Evolutionary conservation across 30 jellyfish, hydroid and myxozoan species (phyloP).

Genomic region (Cassiopea andromeda): DNA sequence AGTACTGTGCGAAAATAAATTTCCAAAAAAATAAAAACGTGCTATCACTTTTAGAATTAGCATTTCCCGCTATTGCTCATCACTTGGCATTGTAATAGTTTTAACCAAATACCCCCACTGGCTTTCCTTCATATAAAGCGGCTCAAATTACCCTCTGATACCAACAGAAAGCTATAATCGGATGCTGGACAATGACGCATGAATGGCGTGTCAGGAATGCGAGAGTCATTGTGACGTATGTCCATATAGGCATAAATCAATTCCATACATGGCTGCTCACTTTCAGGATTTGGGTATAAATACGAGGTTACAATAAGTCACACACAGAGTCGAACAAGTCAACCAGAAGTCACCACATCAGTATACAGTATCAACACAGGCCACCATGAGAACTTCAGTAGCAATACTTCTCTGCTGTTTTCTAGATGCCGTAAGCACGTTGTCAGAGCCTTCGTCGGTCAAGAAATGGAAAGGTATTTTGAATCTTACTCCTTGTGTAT

Average conservation of each 20-base stretch:
- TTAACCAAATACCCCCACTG: too few species aligned
- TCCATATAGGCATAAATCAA: constrained; percentile 5
- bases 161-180: not conserved
- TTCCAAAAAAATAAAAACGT: too few species aligned
- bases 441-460: not conserved
- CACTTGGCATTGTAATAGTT: too few species aligned
- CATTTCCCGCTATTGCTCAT: too few species aligned
- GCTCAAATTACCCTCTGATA: not conserved
- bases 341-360: not conserved
- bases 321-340: not conserved
- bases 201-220: constrained; percentile 5
- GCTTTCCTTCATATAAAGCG: not conserved
- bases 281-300: not conserved
- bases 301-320: not conserved
- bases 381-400: not conserved
- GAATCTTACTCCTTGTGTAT: not conserved
- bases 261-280: not conserved
- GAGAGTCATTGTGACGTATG: not conserved
- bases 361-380: not conserved
- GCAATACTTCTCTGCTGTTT: not conserved
- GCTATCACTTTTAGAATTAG: too few species aligned
- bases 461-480: not conserved
- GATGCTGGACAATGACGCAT: not conserved
- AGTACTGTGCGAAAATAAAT: too few species aligned
- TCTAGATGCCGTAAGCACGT: not conserved